These are phyloP conservation scores for Otolemur garnettii DNA, from an alignment of 2,113 vertebrate species.

Conservation along the genomic window DNA sequence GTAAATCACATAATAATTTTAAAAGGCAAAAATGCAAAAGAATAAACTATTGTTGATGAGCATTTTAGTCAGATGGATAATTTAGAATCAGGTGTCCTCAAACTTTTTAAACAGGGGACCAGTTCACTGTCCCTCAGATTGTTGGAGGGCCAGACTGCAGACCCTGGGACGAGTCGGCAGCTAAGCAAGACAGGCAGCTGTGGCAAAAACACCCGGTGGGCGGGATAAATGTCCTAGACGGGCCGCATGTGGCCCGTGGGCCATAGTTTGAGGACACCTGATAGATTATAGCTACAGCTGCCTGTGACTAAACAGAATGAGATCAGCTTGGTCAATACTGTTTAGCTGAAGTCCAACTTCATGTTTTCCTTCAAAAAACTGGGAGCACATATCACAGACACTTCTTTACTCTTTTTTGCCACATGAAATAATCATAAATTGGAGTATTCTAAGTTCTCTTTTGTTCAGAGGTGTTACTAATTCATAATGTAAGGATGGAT, in stretches of 20 bases:
- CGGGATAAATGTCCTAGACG: too few species aligned
- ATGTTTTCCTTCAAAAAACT: constrained; percentile 4
- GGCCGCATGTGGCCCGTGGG: too few species aligned
- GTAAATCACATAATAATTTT: neutral
- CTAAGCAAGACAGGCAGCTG: too few species aligned
- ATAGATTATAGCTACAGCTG: neutral
- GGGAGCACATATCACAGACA: neutral
- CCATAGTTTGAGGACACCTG: too few species aligned
- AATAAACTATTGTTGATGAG: neutral
- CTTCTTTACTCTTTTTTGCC: neutral
- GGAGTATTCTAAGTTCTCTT: neutral
- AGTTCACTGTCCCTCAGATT: too few species aligned
- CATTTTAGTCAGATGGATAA: constrained; percentile 32
- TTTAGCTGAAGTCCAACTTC: neutral
- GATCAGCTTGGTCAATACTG: neutral
- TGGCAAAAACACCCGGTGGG: too few species aligned
- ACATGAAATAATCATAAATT: neutral
- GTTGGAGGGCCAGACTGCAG: too few species aligned
- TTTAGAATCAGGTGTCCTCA: neutral
- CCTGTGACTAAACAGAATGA: neutral
- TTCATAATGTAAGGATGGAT: neutral
- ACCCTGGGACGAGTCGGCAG: too few species aligned
- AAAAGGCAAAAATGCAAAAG: neutral
- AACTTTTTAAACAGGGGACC: too few species aligned
- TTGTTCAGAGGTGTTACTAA: neutral